Conservation (phyloP, 2,113 vertebrate genomes). For the Sapajus apella region DNA sequence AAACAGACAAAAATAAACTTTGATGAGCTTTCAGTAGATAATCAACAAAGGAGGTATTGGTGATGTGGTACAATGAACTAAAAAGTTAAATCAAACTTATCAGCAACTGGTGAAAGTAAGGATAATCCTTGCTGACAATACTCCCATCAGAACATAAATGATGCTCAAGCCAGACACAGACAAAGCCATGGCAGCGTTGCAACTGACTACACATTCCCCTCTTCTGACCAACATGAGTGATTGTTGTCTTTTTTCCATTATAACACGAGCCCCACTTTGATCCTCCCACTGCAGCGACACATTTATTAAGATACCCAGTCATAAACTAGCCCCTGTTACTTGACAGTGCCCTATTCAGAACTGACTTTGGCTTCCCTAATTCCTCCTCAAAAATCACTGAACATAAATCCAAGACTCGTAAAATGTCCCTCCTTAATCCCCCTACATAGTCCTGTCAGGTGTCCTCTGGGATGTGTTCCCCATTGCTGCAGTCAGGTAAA, state of each 20-base stretch:
- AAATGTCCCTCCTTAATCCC: background rate
- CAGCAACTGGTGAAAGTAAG: background rate
- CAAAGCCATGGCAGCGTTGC: background rate
- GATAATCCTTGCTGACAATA: background rate
- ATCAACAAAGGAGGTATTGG: background rate
- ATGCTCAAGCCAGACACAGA: background rate
- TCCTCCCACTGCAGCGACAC: no score
- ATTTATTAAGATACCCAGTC: background rate
- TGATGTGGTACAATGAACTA: background rate
- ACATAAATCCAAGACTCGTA: background rate
- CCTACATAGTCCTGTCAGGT: background rate
- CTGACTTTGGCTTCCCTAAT: background rate
- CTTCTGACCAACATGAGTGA: background rate
- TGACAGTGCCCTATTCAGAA: background rate
- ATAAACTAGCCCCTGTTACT: background rate
- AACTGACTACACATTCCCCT: background rate
- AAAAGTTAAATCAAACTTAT: background rate
- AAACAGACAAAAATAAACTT: background rate
- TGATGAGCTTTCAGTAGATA: background rate
- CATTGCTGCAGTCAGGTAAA: background rate
- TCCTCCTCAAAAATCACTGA: background rate
- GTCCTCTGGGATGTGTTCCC: background rate
- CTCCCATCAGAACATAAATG: background rate
- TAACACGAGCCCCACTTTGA: background rate
- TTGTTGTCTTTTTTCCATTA: background rate